Evolutionary conservation across 2,888 invertebrate species (phyloP).

Genomic region (Ceratothoa steindachneri): DNA sequence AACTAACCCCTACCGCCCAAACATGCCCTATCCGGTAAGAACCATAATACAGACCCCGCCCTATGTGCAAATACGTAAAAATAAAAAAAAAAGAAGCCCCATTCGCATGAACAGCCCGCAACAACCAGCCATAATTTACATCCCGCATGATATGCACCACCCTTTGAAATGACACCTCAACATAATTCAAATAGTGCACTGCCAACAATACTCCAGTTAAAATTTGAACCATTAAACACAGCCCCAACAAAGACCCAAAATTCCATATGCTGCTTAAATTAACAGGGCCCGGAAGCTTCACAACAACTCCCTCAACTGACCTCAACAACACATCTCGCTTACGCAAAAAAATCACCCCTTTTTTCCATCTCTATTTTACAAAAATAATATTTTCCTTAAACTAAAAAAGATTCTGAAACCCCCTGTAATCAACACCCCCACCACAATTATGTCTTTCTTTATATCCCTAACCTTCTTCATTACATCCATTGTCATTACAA

Average conservation of each 20-base stretch:
- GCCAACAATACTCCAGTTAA: conserved; percentile 66
- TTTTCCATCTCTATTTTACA: neutral
- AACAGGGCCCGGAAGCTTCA: conserved; percentile 61
- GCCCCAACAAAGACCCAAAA: conserved; percentile 64
- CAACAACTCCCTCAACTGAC: conserved; percentile 53
- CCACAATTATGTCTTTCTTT: too few relatives aligned
- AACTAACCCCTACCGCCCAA: too few relatives aligned
- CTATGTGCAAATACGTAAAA: too few relatives aligned
- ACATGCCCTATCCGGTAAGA: too few relatives aligned
- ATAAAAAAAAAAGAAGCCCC: too few relatives aligned
- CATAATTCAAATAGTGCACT: conserved; percentile 65
- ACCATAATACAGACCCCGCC: too few relatives aligned
- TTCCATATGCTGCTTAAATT: conserved; percentile 67
- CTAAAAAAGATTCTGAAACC: too few relatives aligned
- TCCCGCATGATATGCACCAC: conserved; percentile 61
- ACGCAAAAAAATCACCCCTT: neutral
- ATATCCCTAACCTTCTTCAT: too few relatives aligned
- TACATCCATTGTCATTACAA: too few relatives aligned
- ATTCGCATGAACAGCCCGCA: too few relatives aligned
- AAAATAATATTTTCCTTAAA: neutral
- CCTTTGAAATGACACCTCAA: conserved; percentile 63
- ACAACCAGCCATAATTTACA: too few relatives aligned
- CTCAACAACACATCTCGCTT: neutral
- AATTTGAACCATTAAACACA: conserved; percentile 65
- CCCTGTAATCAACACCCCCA: too few relatives aligned